Evolutionary conservation across 2,888 invertebrate species (phyloP).

Genomic region (Crepidodera aurea): DNA sequence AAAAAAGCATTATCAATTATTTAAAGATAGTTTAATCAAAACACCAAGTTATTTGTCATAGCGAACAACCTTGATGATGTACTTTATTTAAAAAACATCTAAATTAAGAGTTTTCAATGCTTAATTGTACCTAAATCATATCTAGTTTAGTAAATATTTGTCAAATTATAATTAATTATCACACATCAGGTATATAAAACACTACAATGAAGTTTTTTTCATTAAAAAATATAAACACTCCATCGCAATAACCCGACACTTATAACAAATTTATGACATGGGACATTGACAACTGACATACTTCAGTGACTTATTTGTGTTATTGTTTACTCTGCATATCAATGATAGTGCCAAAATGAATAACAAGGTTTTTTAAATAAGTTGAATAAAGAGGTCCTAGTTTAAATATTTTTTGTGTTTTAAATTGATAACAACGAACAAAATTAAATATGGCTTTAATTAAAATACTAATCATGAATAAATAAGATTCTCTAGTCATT

Average conservation of each 20-base stretch:
- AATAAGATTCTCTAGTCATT: no score
- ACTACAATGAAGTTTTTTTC: slow-evolving; percentile 8
- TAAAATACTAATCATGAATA: no score
- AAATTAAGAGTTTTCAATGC: not conserved
- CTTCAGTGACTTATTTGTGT: no score
- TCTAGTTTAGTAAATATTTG: slow-evolving; percentile 3
- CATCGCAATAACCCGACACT: slow-evolving; percentile 20
- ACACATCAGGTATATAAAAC: not conserved
- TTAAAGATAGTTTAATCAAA: slow-evolving; percentile 21
- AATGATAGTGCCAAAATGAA: no score
- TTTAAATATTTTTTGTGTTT: no score
- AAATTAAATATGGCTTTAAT: no score
- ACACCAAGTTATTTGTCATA: slow-evolving; percentile 19
- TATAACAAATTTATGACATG: no score
- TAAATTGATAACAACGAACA: no score
- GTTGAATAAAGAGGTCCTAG: no score
- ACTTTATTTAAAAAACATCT: not conserved
- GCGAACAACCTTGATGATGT: slow-evolving; percentile 21
- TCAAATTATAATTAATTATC: slow-evolving; percentile 2
- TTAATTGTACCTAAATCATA: slow-evolving; percentile 1
- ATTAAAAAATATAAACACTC: slow-evolving; percentile 23
- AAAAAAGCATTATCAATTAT: slow-evolving; percentile 15
- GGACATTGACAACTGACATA: no score
- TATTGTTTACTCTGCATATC: no score
- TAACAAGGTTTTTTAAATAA: no score